A percentile compares a stretch with the other conserved stretches of the same genome.
Conservation (phyloP, 2,888 invertebrate genomes). For the Venusia cambrica region DNA sequence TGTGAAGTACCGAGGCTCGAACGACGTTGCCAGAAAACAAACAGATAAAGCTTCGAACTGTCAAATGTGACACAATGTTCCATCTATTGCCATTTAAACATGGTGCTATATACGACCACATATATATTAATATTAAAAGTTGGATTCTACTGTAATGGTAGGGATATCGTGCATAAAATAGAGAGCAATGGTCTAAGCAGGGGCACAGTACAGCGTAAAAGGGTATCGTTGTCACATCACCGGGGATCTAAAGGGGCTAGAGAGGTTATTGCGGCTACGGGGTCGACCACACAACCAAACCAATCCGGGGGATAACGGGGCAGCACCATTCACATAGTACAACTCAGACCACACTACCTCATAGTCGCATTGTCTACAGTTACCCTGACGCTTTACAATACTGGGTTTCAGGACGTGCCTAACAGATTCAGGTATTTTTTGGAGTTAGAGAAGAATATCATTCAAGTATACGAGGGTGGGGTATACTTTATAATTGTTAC, state of each 20-base stretch:
- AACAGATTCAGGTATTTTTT: conserved; percentile 18
- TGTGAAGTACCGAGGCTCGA: conserved; percentile 51
- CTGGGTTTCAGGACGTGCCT: conserved; percentile 10
- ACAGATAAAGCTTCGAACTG: conserved; percentile 76
- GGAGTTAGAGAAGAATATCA: conserved; percentile 14
- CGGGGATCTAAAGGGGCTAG: conserved; percentile 50
- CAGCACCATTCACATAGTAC: conserved; percentile 78
- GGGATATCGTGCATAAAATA: conserved; percentile 49
- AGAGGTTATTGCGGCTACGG: conserved; percentile 55
- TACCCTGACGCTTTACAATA: conserved; percentile 4
- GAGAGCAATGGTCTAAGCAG: conserved; percentile 52
- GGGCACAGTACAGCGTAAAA: conserved; percentile 53
- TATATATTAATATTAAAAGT: conserved; percentile 34
- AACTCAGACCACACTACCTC: conserved; percentile 69
- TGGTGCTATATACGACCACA: conserved; percentile 40
- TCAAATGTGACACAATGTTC: conserved; percentile 48
- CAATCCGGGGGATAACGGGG: conserved; percentile 60
- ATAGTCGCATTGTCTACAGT: conserved; percentile 44
- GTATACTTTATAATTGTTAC: conserved; percentile 20
- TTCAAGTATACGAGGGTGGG: conserved; percentile 23
- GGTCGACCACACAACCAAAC: conserved; percentile 67
- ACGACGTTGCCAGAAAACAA: conserved; percentile 81
- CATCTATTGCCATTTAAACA: conserved; percentile 41
- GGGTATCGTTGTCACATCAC: conserved; percentile 56
- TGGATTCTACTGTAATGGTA: conserved; percentile 37